A percentile compares a stretch with the other conserved stretches of the same genome.
phyloP scores from a whole-genome alignment of 2,113 vertebrate genomes.

The Pantherophis guttatus region DNA sequence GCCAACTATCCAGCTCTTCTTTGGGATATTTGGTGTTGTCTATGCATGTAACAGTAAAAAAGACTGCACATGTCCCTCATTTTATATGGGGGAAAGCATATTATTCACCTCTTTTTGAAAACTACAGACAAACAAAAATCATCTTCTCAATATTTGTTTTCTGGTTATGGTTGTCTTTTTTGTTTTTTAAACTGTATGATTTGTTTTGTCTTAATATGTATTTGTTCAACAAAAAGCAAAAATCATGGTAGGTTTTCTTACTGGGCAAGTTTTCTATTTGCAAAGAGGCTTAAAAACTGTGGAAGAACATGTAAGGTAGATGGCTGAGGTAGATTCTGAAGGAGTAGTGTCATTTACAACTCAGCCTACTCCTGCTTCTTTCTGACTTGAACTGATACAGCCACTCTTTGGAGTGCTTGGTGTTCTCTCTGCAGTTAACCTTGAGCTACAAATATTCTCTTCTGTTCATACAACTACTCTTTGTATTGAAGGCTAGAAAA shows the following conservation, averaged over 20 bases:
- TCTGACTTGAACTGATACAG: not conserved
- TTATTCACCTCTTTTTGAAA: not conserved
- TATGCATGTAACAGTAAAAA: not conserved
- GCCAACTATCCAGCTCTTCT: not conserved
- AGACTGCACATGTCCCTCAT: not conserved
- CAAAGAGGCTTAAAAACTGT: not conserved
- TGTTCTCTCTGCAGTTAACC: not conserved
- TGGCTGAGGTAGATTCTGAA: not conserved
- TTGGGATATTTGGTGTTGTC: too few relatives aligned
- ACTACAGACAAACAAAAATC: not conserved
- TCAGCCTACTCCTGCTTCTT: not conserved
- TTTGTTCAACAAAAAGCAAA: not conserved
- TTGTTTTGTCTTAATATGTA: not conserved
- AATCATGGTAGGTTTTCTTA: not conserved
- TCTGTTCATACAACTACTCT: not conserved
- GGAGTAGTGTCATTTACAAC: not conserved
- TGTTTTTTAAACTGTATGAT: not conserved
- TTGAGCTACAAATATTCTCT: not conserved
- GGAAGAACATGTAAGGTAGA: not conserved
- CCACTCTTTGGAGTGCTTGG: not conserved
- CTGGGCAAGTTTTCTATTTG: not conserved
- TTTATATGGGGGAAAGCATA: not conserved
- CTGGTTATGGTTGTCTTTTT: not conserved
- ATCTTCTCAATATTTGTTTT: not conserved
- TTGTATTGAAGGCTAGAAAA: not conserved